These are phyloP conservation scores for Acropora tenuis DNA, from an alignment of 64 coral and sea anemone species.

Conservation along the genomic window DNA sequence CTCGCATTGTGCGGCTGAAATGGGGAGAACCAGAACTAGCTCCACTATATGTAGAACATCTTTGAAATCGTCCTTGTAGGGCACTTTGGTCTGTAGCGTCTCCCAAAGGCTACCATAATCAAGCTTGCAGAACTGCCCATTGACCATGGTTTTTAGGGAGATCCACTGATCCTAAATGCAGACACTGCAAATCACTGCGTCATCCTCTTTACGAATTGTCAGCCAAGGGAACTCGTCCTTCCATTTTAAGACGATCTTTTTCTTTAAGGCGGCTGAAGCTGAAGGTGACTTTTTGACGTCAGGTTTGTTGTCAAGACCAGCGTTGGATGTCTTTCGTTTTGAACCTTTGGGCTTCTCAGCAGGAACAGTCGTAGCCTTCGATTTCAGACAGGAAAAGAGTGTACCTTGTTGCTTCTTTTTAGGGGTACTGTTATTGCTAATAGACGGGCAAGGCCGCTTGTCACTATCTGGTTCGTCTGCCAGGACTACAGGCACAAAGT, in stretches of 20 bases:
- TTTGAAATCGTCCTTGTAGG: too few relatives aligned
- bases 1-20: too few relatives aligned
- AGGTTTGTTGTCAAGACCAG: neutral
- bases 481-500: neutral
- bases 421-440: neutral
- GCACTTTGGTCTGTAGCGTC: too few relatives aligned
- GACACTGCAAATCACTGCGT: neutral
- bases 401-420: neutral
- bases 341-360: neutral
- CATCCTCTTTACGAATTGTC: neutral
- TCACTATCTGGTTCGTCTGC: neutral
- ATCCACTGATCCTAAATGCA: neutral
- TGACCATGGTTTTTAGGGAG: too few relatives aligned
- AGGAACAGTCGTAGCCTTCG: neutral
- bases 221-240: slow-evolving; percentile 9
- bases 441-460: neutral
- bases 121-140: too few relatives aligned
- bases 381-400: neutral
- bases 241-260: slow-evolving; percentile 11
- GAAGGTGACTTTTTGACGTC: neutral
- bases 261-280: neutral
- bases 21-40: too few relatives aligned
- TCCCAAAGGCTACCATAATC: too few relatives aligned
- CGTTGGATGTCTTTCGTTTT: neutral
- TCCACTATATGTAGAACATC: too few relatives aligned